Conservation (phyloP, 2,113 vertebrate genomes). For the Chinchilla lanigera region DNA sequence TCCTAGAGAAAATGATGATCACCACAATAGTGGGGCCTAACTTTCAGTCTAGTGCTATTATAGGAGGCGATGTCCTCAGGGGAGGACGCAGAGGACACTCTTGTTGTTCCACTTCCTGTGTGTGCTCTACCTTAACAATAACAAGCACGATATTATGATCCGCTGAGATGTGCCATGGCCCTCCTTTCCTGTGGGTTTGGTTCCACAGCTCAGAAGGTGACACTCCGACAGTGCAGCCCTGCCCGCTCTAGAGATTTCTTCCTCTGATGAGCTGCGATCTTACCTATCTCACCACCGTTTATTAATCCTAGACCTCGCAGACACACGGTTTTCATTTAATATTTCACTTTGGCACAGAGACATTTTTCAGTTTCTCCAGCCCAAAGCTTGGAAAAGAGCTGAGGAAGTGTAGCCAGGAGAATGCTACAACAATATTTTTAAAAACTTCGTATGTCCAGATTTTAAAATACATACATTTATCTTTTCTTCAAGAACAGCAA, state of each 20-base stretch:
- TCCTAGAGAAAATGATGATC: constrained; percentile 30
- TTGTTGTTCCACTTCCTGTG: neutral
- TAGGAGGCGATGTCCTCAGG: neutral
- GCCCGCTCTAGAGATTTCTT: constrained; percentile 42
- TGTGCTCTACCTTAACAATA: neutral
- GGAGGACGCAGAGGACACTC: neutral
- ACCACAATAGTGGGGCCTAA: neutral
- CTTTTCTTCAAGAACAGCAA: constrained; percentile 78
- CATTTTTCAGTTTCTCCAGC: constrained; percentile 75
- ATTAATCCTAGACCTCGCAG: constrained; percentile 64
- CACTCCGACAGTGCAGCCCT: neutral
- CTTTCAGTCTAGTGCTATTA: neutral
- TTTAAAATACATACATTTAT: constrained; percentile 81
- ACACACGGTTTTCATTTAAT: constrained; percentile 81
- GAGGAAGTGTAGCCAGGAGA: constrained; percentile 81
- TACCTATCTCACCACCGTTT: constrained; percentile 76
- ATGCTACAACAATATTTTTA: constrained; percentile 78
- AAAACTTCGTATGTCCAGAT: constrained; percentile 79
- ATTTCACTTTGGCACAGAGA: constrained; percentile 78
- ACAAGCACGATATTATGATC: neutral
- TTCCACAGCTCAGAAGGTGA: constrained; percentile 20
- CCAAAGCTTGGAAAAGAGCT: constrained; percentile 75
- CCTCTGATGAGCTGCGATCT: constrained; percentile 63
- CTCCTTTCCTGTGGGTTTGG: neutral
- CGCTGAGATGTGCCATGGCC: neutral